Conservation (phyloP, 2,888 invertebrate genomes). For the Ectemnius cavifrons region DNA sequence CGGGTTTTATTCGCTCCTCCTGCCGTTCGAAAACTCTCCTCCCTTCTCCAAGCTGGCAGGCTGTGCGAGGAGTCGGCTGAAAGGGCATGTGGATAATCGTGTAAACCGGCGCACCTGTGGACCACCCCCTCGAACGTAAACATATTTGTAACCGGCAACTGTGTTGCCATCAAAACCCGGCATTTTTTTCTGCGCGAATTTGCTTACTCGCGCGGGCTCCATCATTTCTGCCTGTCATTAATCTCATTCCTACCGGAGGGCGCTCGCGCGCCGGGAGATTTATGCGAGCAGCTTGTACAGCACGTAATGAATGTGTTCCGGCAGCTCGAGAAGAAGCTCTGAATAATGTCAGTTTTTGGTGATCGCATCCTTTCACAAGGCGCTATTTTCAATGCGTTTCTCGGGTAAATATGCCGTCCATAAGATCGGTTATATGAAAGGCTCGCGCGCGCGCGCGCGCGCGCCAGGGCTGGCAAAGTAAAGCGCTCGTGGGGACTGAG, state of each 20-base stretch:
- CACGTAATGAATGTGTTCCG: not conserved
- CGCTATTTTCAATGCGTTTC: too few relatives aligned
- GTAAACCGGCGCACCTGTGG: conserved; percentile 58
- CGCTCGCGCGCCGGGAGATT: not conserved
- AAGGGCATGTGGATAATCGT: conserved; percentile 53
- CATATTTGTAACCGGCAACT: conserved; percentile 45
- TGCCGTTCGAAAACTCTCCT: conserved; percentile 20
- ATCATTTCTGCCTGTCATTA: conserved; percentile 23
- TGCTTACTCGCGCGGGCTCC: not conserved
- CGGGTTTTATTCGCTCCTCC: conserved; percentile 58
- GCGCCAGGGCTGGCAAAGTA: too few relatives aligned
- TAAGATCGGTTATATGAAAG: too few relatives aligned
- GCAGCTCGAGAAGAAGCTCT: not conserved
- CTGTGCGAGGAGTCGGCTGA: conserved; percentile 23
- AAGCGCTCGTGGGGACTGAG: not conserved
- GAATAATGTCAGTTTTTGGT: too few relatives aligned
- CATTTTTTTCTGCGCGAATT: not conserved
- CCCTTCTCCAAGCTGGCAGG: conserved; percentile 5
- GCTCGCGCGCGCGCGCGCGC: too few relatives aligned
- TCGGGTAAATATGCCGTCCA: too few relatives aligned
- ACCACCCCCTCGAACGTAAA: conserved; percentile 35
- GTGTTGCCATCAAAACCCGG: not conserved
- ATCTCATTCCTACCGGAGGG: conserved; percentile 7
- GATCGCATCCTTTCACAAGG: too few relatives aligned
- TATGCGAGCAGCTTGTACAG: not conserved